Base-by-base conservation (phyloP, 2,113 vertebrate species). In the Malurus elegans region DNA sequence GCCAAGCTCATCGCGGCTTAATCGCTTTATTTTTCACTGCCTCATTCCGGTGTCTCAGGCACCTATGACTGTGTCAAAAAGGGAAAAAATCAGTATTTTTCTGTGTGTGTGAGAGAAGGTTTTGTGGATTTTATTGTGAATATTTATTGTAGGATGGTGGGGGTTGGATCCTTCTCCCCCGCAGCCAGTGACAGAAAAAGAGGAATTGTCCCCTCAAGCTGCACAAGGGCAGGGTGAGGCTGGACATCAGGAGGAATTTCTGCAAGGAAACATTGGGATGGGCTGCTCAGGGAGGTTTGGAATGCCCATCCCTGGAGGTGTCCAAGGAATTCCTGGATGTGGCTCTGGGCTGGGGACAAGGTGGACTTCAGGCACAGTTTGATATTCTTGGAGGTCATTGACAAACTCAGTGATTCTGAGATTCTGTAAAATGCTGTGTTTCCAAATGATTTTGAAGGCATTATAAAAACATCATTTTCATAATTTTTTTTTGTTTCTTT, bases 1-100 rank as follows among this genome's bases (percentile, higher is more conserved):
- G 92, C 95, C 66, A 42, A 69, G 91, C 89, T 96, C 78, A 57
- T 91, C 32, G 38, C n/a, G 71, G 8, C 67, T 94, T 96, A 84
- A 95, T 93, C 58, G 23, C 51, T 80, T 86, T 87, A 94, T 92
- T 91, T 96, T 88, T 97, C 88, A 95, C 56, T 72, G 89, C 79
- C 69, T 97, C 32, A 40, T 97, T 98, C 88, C 11, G 7, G 23
- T 72, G 67, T 93, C 53, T 91, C 36, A 53, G 42, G 81, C 86
- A 93, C 92, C 56, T 94, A 84, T 8, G 6, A 15, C 47, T 66
- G 79, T 78, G 45, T 86, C 57, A 84, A 60, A 95, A 84, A 76
- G 84, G 75, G 71, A 93, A 86, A 51, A 53, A 31, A 69, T 50
- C 12, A 2, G 20, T 18, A 4, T 58, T 83, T 88, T 86, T 76